Percentiles rank a stretch among this genome's conserved stretches.
phyloP scores from a whole-genome alignment of 2,888 invertebrate genomes.

The Agapetus fuscipes region DNA sequence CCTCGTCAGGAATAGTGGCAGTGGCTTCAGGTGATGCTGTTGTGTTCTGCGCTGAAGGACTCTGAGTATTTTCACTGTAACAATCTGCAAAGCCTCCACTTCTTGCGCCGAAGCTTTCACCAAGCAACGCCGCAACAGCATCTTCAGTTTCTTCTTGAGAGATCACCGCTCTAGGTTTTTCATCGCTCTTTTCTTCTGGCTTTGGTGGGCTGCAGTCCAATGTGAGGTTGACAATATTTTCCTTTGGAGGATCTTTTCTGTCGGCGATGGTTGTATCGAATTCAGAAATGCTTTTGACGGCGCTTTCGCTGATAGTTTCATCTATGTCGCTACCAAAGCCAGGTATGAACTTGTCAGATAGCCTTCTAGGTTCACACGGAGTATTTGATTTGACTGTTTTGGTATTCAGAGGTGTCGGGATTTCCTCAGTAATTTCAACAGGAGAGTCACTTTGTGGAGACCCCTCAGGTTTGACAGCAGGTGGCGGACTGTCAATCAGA shows the following conservation, averaged over 20 bases:
- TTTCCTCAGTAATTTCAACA: slow-evolving; percentile 11
- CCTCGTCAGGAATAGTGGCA: slow-evolving; percentile 56
- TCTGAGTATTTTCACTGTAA: slow-evolving; percentile 42
- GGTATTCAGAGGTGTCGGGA: slow-evolving; percentile 17
- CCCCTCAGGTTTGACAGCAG: slow-evolving; percentile 22
- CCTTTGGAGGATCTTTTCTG: slow-evolving; percentile 21
- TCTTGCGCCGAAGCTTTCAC: slow-evolving; percentile 72
- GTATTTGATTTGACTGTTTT: slow-evolving; percentile 38
- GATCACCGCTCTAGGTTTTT: slow-evolving; percentile 72
- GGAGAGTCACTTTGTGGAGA: slow-evolving; percentile 19
- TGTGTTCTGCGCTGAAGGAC: slow-evolving; percentile 40
- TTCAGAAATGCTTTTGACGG: slow-evolving; percentile 69
- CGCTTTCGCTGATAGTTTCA: slow-evolving; percentile 65
- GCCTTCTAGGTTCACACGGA: slow-evolving; percentile 22
- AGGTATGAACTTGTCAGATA: slow-evolving; percentile 53
- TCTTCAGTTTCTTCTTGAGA: slow-evolving; percentile 91
- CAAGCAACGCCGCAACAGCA: slow-evolving; percentile 79
- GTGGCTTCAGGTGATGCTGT: slow-evolving; percentile 34
- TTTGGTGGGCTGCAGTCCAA: slow-evolving; percentile 36
- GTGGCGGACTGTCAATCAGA: slow-evolving; percentile 53
- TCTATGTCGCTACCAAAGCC: slow-evolving; percentile 58
- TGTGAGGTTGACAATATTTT: slow-evolving; percentile 27
- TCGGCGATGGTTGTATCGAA: slow-evolving; percentile 29
- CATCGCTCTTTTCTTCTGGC: slow-evolving; percentile 52
- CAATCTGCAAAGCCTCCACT: slow-evolving; percentile 45